phyloP scores from a whole-genome alignment of 2,888 invertebrate species.

The Hoplodrina blanda region DNA sequence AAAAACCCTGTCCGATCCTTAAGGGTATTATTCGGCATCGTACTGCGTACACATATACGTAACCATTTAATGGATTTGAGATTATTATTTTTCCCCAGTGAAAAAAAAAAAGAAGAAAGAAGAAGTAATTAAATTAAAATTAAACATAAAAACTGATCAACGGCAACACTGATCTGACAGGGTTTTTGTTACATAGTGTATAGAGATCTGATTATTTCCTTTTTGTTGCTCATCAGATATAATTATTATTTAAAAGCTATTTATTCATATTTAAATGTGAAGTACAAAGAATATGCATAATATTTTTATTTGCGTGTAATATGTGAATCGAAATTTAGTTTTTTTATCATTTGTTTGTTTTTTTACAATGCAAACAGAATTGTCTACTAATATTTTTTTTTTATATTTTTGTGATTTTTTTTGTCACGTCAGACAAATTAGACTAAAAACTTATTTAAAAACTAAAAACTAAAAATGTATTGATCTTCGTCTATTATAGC shows the following conservation, averaged over 20 bases:
- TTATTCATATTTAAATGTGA: constrained; percentile 24
- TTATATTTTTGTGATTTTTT: constrained; percentile 7
- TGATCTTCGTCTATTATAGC: not conserved
- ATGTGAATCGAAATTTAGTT: not conserved
- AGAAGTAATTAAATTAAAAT: too few relatives aligned
- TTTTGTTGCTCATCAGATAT: constrained; percentile 24
- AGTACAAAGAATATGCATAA: constrained; percentile 46
- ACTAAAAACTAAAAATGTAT: not conserved
- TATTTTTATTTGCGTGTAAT: constrained; percentile 5
- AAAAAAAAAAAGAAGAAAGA: too few relatives aligned
- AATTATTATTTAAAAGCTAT: constrained; percentile 5
- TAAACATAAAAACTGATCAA: too few relatives aligned
- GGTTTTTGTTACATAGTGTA: too few relatives aligned
- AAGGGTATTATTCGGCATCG: too few relatives aligned
- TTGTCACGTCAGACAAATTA: constrained; percentile 49
- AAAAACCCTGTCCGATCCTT: too few relatives aligned
- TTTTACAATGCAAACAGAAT: not conserved
- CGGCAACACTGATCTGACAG: too few relatives aligned
- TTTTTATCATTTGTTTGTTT: not conserved
- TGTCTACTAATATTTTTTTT: not conserved
- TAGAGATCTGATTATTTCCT: constrained; percentile 5
- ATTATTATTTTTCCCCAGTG: too few relatives aligned
- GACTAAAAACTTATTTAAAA: constrained; percentile 9
- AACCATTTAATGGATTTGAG: too few relatives aligned
- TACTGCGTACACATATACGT: too few relatives aligned